Conservation (phyloP, 2,797 vertebrate species). For the Xenopus petersii region DNA sequence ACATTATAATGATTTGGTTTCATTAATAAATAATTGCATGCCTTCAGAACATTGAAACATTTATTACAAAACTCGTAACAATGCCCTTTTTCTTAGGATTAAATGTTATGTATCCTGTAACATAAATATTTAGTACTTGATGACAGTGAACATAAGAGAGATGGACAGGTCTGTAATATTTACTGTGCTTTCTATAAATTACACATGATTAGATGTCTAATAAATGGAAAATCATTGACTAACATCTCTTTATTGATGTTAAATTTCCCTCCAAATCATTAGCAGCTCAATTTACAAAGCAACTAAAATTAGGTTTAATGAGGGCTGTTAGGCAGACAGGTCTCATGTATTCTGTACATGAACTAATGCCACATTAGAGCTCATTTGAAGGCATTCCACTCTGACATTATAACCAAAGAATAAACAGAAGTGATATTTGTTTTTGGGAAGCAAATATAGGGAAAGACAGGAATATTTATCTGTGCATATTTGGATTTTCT, state of each 20-base stretch:
- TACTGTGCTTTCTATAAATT: slow-evolving; percentile 7
- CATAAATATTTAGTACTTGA: neutral
- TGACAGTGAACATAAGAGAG: neutral
- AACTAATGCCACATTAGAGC: slow-evolving; percentile 29
- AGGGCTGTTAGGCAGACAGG: slow-evolving; percentile 6
- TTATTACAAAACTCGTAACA: too few species aligned
- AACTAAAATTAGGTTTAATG: slow-evolving; percentile 22
- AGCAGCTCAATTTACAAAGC: slow-evolving; percentile 32
- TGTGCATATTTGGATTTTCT: too few species aligned
- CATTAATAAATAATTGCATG: too few species aligned
- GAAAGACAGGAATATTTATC: too few species aligned
- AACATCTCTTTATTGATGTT: slow-evolving; percentile 4
- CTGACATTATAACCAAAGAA: slow-evolving; percentile 16
- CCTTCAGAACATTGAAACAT: too few species aligned
- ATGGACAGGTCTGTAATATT: neutral
- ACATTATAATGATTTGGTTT: too few species aligned
- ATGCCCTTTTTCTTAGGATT: neutral
- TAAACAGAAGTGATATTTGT: slow-evolving; percentile 14
- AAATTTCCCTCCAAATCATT: slow-evolving; percentile 16
- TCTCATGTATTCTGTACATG: slow-evolving; percentile 7
- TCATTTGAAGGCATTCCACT: slow-evolving; percentile 30
- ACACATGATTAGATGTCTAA: slow-evolving; percentile 22
- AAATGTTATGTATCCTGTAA: neutral
- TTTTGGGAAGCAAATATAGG: neutral
- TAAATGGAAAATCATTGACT: slow-evolving; percentile 17